Base-by-base conservation (phyloP, 1,140 invertebrate species). In the Nephila pilipes region DNA sequence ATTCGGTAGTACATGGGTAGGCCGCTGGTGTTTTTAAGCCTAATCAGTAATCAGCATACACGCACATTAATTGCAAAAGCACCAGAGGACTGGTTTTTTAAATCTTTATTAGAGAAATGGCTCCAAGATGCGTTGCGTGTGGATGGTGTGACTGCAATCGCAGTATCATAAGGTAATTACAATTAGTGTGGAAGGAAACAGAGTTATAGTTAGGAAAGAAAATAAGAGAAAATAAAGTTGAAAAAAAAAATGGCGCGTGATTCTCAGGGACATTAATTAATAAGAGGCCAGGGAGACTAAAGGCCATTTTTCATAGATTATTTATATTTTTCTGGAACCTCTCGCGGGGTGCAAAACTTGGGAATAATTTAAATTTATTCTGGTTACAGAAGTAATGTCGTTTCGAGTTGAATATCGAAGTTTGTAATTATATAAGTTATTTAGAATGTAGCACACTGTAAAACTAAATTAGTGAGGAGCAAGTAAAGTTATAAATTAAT, bases 21-120 rank as follows among this genome's bases (percentile, higher is more conserved):
- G 14, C 20, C 38, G 25, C 3, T 54, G 29, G 57, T 83, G 89
- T 91, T 81, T 83, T 92, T 55, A 38, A 58, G 83, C 46, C 91
- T 93, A 87, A 93, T 93, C 91, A 87, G 85, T 46, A 80, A 93
- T 25, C 32, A 20, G 65, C n/a, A 38, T 69, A 69, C 63, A 55
- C 32, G 65, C 25, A 54, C 83, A 87, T 79, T 87, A 93, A 93
- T 87, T 87, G 91, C 38, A 80, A 87, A 79, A 46, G 29, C 79
- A 46, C n/a, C 57, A 20, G 58, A 54, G 16, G 69, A 32, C 32
- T 16, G 18, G 14, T 60, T 32, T 75, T 75, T 75, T 75, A 29
- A n/a, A 2, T 54, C 10, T 85, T 54, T 46, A 46, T 55, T 38
- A 75, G 87, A 88, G 38, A 88, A 88, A 88, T 88, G 36, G 87